Evolutionary conservation across 2,113 vertebrate genomes (phyloP).

Genomic region (Eudyptes chrysolophus): DNA sequence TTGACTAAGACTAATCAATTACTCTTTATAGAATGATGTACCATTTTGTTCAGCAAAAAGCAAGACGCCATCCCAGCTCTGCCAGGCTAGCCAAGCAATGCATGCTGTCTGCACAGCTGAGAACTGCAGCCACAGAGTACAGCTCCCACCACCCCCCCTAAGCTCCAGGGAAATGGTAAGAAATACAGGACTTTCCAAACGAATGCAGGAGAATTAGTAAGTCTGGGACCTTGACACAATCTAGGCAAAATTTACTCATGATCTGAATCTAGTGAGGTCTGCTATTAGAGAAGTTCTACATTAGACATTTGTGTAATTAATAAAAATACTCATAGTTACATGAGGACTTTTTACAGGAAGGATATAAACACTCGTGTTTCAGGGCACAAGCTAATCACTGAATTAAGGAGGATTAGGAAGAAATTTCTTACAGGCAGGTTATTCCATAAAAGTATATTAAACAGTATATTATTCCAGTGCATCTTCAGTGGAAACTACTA

Average conservation of each 20-base stretch:
- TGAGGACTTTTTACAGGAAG: neutral
- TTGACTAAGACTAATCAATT: neutral
- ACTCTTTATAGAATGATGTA: neutral
- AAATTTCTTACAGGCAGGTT: neutral
- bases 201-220: neutral
- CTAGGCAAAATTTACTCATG: neutral
- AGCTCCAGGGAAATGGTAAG: neutral
- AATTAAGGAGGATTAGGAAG: neutral
- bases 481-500: neutral
- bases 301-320: neutral
- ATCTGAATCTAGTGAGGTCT: neutral
- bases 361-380: neutral
- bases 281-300: neutral
- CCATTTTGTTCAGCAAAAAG: neutral
- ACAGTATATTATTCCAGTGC: neutral
- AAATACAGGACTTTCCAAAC: neutral
- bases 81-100: neutral
- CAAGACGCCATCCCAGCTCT: neutral
- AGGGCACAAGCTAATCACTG: neutral
- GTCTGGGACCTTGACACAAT: neutral
- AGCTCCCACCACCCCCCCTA: neutral
- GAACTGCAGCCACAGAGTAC: neutral
- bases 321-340: neutral
- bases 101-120: neutral
- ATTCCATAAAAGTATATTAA: neutral